phyloP scores from a whole-genome alignment of 1,140 invertebrate genomes.

The Amphibalanus amphitrite region DNA sequence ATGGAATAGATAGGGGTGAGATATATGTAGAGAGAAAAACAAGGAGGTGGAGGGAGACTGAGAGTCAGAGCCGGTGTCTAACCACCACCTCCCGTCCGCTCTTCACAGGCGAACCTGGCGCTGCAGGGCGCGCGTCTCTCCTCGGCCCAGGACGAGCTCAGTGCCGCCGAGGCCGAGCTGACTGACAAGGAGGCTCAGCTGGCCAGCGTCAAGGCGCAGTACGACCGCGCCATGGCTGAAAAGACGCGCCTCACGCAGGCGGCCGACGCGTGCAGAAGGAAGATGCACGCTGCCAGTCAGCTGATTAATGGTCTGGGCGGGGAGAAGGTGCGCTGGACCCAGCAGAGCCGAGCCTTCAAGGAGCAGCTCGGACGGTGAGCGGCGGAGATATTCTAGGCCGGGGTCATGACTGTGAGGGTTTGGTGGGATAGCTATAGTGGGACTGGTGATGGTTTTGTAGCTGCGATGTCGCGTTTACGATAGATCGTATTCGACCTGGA shows the following conservation, averaged over 20 bases:
- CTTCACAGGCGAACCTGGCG: conserved; percentile 56
- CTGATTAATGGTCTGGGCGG: conserved; percentile 85
- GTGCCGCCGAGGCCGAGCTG: conserved; percentile 66
- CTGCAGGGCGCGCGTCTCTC: conserved; percentile 78
- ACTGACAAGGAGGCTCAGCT: conserved; percentile 77
- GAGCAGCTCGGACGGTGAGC: conserved; percentile 50
- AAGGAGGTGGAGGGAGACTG: too few relatives aligned
- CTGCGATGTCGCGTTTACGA: too few relatives aligned
- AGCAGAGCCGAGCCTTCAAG: conserved; percentile 89
- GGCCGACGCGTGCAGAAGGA: conserved; percentile 74
- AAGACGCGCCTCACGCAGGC: conserved; percentile 82
- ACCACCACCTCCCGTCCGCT: too few relatives aligned
- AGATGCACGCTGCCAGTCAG: conserved; percentile 88
- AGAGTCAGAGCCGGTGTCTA: too few relatives aligned
- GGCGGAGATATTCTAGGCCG: too few relatives aligned
- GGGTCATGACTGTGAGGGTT: too few relatives aligned
- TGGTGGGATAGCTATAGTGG: too few relatives aligned
- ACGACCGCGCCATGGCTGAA: conserved; percentile 77
- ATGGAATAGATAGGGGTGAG: too few relatives aligned
- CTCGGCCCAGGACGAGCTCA: conserved; percentile 76
- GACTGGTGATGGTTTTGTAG: too few relatives aligned
- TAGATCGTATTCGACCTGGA: too few relatives aligned
- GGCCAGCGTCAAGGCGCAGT: conserved; percentile 73
- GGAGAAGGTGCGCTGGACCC: conserved; percentile 88
- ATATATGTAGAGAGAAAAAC: too few relatives aligned